Evolutionary conservation across 1,140 invertebrate genomes (phyloP).

Genomic region (Ips typographus): DNA sequence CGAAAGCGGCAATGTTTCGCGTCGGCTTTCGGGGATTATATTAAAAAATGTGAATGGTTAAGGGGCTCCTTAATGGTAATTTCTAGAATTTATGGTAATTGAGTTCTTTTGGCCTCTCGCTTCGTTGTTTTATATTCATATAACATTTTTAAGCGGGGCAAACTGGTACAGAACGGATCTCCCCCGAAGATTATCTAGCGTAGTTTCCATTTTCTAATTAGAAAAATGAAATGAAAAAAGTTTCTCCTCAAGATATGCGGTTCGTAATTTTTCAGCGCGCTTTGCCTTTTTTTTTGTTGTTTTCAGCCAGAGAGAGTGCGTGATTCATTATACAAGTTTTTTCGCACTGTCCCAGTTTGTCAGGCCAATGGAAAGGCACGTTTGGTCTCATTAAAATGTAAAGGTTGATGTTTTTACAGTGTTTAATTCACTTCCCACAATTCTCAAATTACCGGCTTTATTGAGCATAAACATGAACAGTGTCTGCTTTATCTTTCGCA

Average conservation of each 20-base stretch:
- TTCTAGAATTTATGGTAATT: conserved; percentile 36
- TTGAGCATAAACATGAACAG: conserved; percentile 10
- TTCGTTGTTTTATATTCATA: conserved; percentile 34
- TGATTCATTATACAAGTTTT: too few species aligned
- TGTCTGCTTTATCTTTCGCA: conserved; percentile 2
- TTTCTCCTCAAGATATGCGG: not conserved
- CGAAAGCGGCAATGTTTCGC: conserved; percentile 22
- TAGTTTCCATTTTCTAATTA: conserved; percentile 31
- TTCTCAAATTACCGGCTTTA: not conserved
- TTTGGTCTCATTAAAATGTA: too few species aligned
- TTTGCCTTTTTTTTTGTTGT: too few species aligned
- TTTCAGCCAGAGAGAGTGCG: too few species aligned
- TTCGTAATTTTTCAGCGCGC: not conserved
- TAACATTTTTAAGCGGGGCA: conserved; percentile 25
- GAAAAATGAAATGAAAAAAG: conserved; percentile 25
- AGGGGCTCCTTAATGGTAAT: conserved; percentile 35
- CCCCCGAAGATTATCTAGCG: conserved; percentile 26
- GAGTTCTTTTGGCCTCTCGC: conserved; percentile 29
- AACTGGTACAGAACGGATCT: conserved; percentile 1
- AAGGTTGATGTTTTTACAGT: not conserved
- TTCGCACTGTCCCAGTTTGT: too few species aligned
- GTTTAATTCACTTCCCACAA: not conserved
- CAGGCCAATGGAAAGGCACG: too few species aligned
- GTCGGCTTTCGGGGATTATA: conserved; percentile 20
- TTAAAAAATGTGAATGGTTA: conserved; percentile 32